Base-by-base conservation (phyloP, 2,797 vertebrate genomes). In the Gymnoscopelus braueri region DNA sequence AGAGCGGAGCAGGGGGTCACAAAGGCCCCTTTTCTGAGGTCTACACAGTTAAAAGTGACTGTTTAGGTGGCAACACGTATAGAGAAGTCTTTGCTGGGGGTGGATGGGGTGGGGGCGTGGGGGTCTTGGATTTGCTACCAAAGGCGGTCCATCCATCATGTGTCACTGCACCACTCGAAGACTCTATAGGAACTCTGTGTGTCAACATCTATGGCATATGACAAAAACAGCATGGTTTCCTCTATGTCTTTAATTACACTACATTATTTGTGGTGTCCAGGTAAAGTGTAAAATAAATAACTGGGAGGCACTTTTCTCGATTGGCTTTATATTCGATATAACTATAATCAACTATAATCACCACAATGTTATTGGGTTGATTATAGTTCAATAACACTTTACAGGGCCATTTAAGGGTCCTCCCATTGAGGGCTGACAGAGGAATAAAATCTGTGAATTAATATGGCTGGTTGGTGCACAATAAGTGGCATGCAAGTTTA, bases 51-150 rank as follows among this genome's bases (percentile, higher is more conserved):
- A 82, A 88, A 88, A 89, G 86, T 85, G 80, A 86, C 83, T 91
- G 90, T 91, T 88, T 91, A n/a, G 88, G 89, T 88, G 88, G 91
- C 90, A 92, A 88, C 87, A 89, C 82, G 19, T 19, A 84, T 60
- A 85, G 82, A 86, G 87, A 80, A 80, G 77, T 67, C 71, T 63
- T 71, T 55, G 62, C 69, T 48, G 67, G 14, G 14, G 23, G 26
- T 9, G 44, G 48, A 39, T 67, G 54, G 49, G 67, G 58, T 11
- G 66, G 63, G 78, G 78, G 71, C 82, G 56, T 69, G 65, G 54
- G 74, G 72, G 76, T 76, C 74, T 78, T 62, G 78, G 70, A 83
- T 74, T 65, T 75, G 81, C 78, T 79, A 85, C 84, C 81, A 86
- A 89, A 87, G 67, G 65, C 66, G 15, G 63, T 77, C 78, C 77